Evolutionary conservation across 2,888 invertebrate genomes (phyloP), one percentile per base, ranked within the genome.

Genomic region (Sipha maydis): DNA sequence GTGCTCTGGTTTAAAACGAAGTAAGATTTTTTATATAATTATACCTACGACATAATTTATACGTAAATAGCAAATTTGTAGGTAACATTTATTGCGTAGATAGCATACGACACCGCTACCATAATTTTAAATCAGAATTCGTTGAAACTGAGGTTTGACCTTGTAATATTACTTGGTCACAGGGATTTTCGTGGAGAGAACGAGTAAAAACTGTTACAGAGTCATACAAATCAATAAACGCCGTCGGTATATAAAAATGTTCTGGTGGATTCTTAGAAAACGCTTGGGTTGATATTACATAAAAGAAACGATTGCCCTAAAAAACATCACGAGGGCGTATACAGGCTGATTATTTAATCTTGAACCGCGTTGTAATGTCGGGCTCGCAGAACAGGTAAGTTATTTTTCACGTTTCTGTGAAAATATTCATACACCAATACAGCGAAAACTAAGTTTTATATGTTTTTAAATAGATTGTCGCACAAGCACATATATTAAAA

Each of bases 41-140:
- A n/a, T n/a, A n/a, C n/a, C n/a, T n/a, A n/a, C n/a, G n/a, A n/a
- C n/a, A n/a, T n/a, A n/a, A n/a, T n/a, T n/a, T n/a, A n/a, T n/a
- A n/a, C n/a, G n/a, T n/a, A n/a, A n/a, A n/a, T n/a, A n/a, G n/a
- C n/a, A n/a, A n/a, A n/a, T n/a, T n/a, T n/a, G n/a, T n/a, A n/a
- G n/a, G n/a, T n/a, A n/a, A n/a, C n/a, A n/a, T n/a, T n/a, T n/a
- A n/a, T n/a, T n/a, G n/a, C n/a, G n/a, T n/a, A n/a, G n/a, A n/a
- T n/a, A n/a, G n/a, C n/a, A n/a, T n/a, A n/a, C n/a, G n/a, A n/a
- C n/a, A n/a, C n/a, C n/a, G n/a, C n/a, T n/a, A n/a, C n/a, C n/a
- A n/a, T n/a, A n/a, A n/a, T n/a, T n/a, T 79, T 79, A 56, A 56
- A 31, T 11, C 31, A 34, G 61, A 79, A 79, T 78, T 78, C 77